A percentile compares a stretch with the other conserved stretches of the same genome.
Conservation (phyloP, 2,888 invertebrate genomes). For the Odontocolon sp. region DNA sequence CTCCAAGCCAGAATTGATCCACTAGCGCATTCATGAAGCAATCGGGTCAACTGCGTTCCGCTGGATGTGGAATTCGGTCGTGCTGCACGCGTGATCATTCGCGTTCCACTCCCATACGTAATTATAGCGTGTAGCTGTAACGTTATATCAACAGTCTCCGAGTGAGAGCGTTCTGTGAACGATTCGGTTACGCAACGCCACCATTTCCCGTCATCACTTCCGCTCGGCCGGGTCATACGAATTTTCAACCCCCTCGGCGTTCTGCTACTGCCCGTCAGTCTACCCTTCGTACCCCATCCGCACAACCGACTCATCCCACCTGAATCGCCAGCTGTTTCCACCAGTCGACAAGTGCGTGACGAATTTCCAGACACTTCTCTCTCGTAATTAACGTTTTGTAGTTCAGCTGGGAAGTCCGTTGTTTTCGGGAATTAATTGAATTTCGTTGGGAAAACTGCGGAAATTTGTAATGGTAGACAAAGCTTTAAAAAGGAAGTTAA, state of each 20-base stretch:
- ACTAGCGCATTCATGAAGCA: slow-evolving; percentile 32
- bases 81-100: slow-evolving; percentile 24
- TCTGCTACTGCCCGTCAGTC: slow-evolving; percentile 32
- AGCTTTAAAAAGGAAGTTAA: background rate
- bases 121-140: slow-evolving; percentile 45
- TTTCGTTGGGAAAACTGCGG: slow-evolving; percentile 37
- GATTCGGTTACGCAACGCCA: slow-evolving; percentile 61
- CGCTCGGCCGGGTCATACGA: slow-evolving; percentile 63
- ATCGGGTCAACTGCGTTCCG: slow-evolving; percentile 55
- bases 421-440: slow-evolving; percentile 58
- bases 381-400: slow-evolving; percentile 60
- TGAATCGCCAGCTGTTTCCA: slow-evolving; percentile 57
- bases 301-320: slow-evolving; percentile 56
- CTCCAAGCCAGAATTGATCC: slow-evolving; percentile 12
- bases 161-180: slow-evolving; percentile 48
- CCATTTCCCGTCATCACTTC: slow-evolving; percentile 71
- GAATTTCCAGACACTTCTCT: slow-evolving; percentile 52
- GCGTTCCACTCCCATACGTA: slow-evolving; percentile 50
- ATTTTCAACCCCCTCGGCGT: slow-evolving; percentile 62
- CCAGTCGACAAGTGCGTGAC: slow-evolving; percentile 51
- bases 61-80: slow-evolving; percentile 47
- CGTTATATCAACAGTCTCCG: background rate
- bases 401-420: slow-evolving; percentile 45
- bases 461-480: slow-evolving; percentile 13
- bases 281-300: slow-evolving; percentile 46